These are phyloP conservation scores for Drosophila acutilabella DNA, from an alignment of 2,888 invertebrate species.

Conservation along the genomic window DNA sequence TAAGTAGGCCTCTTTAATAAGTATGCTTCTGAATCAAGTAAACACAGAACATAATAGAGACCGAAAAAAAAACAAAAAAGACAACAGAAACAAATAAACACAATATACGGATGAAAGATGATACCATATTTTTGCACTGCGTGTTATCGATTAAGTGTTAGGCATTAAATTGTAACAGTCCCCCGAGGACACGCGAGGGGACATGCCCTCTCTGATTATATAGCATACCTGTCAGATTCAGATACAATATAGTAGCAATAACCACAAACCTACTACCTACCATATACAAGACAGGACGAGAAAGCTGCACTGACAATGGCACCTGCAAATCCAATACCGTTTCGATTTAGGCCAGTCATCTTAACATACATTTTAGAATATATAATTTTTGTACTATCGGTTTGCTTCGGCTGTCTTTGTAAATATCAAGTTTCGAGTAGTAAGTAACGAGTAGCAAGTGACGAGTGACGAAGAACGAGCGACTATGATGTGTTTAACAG, in stretches of 20 bases:
- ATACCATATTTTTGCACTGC: conserved; percentile 74
- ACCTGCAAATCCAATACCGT: conserved; percentile 10
- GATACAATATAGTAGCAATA: conserved; percentile 1
- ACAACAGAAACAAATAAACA: conserved; percentile 11
- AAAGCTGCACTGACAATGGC: conserved; percentile 36
- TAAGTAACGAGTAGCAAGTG: conserved; percentile 16
- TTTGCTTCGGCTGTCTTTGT: conserved; percentile 43
- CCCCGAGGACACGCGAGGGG: background rate
- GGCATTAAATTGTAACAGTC: conserved; percentile 61
- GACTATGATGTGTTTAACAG: background rate
- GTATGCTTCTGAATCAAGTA: conserved; percentile 8
- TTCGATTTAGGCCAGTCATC: conserved; percentile 15
- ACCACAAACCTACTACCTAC: conserved; percentile 10
- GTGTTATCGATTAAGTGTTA: conserved; percentile 78
- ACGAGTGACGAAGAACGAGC: background rate
- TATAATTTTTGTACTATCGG: conserved; percentile 9
- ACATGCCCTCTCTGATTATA: conserved; percentile 8
- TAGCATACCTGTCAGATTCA: conserved; percentile 17
- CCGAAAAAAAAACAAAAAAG: background rate
- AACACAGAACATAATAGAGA: conserved; percentile 10
- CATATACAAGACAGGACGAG: conserved; percentile 16
- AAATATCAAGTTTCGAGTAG: conserved; percentile 46
- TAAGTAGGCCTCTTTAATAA: conserved; percentile 4
- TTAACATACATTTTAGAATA: background rate
- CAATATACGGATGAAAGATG: conserved; percentile 28